Evolutionary conservation across 2,113 vertebrate species (phyloP).

Genomic region (Grallaria varia): DNA sequence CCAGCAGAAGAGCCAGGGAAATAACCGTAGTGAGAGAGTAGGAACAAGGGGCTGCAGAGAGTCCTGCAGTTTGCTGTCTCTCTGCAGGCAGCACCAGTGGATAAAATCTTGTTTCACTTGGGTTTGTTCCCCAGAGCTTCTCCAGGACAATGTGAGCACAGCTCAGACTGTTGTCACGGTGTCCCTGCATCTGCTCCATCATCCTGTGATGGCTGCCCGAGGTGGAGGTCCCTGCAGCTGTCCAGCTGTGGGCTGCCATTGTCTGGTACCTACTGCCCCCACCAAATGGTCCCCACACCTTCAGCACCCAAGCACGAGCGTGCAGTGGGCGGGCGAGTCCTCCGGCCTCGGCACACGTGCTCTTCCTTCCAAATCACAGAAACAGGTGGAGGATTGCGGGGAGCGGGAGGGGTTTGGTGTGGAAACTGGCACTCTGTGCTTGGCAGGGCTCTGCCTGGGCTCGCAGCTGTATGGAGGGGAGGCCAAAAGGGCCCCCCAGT

Average conservation of each 20-base stretch:
- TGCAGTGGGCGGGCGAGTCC: fast-evolving
- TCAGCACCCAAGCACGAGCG: fast-evolving
- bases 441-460: not conserved
- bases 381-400: not conserved
- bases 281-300: fast-evolving
- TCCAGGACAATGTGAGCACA: not conserved
- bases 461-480: not conserved
- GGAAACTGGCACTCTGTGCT: not conserved
- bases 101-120: not conserved
- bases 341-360: not conserved
- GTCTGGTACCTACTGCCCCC: not conserved
- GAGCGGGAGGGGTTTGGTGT: not conserved
- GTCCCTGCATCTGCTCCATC: no score
- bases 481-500: not conserved
- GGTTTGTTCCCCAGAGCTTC: not conserved
- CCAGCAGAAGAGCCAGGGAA: not conserved
- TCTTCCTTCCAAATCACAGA: not conserved
- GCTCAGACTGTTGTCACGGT: no score
- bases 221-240: not conserved
- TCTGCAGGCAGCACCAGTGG: not conserved
- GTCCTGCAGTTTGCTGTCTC: not conserved
- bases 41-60: not conserved
- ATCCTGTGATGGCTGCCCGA: fast-evolving
- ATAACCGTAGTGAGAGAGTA: not conserved
- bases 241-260: not conserved